Percentiles rank a stretch among this genome's conserved stretches.
phyloP scores from a whole-genome alignment of 2,797 vertebrate species.

The Hybognathus amarus region DNA sequence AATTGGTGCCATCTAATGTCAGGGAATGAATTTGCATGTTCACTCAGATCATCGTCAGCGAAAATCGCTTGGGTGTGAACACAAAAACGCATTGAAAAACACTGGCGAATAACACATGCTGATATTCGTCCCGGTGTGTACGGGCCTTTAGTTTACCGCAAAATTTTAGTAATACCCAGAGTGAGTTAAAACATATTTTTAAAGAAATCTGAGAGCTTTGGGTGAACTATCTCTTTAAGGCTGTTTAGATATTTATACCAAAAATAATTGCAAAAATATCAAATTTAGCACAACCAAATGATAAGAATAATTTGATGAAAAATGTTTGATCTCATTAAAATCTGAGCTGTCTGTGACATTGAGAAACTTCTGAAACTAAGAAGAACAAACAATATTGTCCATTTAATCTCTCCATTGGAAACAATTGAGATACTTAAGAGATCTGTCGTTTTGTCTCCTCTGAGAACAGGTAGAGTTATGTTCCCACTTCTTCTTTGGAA shows the following conservation, averaged over 20 bases:
- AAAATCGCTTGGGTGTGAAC: too few species aligned
- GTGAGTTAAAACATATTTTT: neutral
- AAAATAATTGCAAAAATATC: neutral
- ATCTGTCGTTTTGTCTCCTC: neutral
- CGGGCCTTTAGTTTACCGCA: neutral
- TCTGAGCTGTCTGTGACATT: neutral
- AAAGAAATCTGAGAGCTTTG: too few species aligned
- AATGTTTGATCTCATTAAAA: neutral
- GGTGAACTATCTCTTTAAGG: neutral
- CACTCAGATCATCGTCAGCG: too few species aligned
- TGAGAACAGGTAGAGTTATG: conserved; percentile 23
- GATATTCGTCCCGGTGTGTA: too few species aligned
- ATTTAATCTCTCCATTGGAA: neutral
- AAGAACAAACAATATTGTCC: neutral
- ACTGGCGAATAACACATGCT: too few species aligned
- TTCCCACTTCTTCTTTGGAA: conserved; percentile 29
- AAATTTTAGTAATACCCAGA: neutral
- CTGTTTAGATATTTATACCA: neutral
- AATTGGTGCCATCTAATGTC: too few species aligned
- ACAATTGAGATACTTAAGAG: conserved; percentile 46
- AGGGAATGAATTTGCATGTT: too few species aligned
- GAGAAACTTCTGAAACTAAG: neutral
- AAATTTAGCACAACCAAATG: neutral
- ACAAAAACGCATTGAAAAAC: too few species aligned
- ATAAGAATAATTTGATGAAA: neutral